phyloP scores from a whole-genome alignment of 2,113 vertebrate genomes.

The Epinephelus cyanopodus region DNA sequence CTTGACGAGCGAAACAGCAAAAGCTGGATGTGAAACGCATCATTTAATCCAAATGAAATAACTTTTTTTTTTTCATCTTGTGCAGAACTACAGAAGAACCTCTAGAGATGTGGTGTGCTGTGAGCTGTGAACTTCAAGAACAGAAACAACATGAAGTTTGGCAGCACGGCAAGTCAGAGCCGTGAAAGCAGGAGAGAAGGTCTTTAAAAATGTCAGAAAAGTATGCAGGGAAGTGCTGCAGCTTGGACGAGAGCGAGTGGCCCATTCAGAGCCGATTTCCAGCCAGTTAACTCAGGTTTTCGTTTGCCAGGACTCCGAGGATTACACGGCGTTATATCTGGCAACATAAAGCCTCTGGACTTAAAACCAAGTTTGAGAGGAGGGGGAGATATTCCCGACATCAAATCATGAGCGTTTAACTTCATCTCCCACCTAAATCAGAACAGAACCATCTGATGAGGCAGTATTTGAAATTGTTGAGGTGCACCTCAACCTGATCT shows the following conservation, averaged over 20 bases:
- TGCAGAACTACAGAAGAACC: conserved; percentile 1
- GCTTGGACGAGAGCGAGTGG: not conserved
- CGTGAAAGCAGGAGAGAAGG: conserved; percentile 2
- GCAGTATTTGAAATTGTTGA: not conserved
- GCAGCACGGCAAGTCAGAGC: not conserved
- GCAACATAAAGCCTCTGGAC: not conserved
- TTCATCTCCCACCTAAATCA: not conserved
- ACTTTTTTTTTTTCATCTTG: not conserved
- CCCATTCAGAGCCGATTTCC: not conserved
- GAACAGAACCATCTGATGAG: not conserved
- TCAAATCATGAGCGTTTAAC: not conserved
- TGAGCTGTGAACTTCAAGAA: not conserved
- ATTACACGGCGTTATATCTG: conserved; percentile 1
- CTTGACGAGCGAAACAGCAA: not conserved
- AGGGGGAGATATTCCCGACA: not conserved
- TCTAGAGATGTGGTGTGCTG: not conserved
- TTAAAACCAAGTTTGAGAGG: not conserved
- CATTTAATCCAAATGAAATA: not conserved
- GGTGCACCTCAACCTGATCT: not conserved
- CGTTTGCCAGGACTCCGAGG: conserved; percentile 1
- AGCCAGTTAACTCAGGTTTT: not conserved
- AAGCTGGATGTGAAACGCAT: not conserved
- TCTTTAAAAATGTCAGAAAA: not conserved
- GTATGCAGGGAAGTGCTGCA: not conserved
- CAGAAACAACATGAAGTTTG: conserved; percentile 14